Base-by-base conservation (phyloP, 2,113 vertebrate genomes). In the Baryphthengus martii region DNA sequence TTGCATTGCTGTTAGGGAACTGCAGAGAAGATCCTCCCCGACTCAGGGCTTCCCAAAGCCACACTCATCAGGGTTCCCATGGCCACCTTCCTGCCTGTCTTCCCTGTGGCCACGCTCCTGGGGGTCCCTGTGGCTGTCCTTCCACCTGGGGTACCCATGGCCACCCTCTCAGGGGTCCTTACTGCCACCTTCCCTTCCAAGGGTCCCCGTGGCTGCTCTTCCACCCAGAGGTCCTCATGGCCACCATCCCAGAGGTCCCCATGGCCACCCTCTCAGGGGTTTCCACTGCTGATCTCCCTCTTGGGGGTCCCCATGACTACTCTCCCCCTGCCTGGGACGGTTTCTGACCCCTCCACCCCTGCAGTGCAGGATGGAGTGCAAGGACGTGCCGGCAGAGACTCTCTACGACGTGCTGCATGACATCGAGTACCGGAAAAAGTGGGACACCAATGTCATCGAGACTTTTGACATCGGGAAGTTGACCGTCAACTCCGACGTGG, bases 361-460 rank as follows among this genome's bases (percentile, higher is more conserved):
- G 88, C 97, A 99, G 99, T 99, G 99, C 97, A 98, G 98, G 94
- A 99, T 99, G 99, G 97, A 98, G 75, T 99, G 98, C 96, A 98
- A 98, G 65, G 99, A 99, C 0, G 97, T 99, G 73, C 93, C 99
- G 1, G 98, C 99, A 0, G 99, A 99, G 85, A 98, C 97, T 6
- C 98, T 99, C 92, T 99, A 99, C 4, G 99, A 99, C 1, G 99
- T 99, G 13, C 99, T 99, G 4, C 99, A 99, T 4, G 99, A 99
- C 96, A 98, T 98, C 5, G 99, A 99, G 65, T 99, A 99, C 97
- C 97, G 99, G 37, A 98, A 92, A 66, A 99, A 99, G 76, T 99
- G 99, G 99, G 99, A 99, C 97, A 97, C 97, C 18, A 99, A 99
- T 9, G 99, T 99, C 96, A 99, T 99, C 6, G 99, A 99, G 98